Base-by-base conservation (phyloP, 92 coral and sea anemone genomes). In the Epizoanthus ramosus region DNA sequence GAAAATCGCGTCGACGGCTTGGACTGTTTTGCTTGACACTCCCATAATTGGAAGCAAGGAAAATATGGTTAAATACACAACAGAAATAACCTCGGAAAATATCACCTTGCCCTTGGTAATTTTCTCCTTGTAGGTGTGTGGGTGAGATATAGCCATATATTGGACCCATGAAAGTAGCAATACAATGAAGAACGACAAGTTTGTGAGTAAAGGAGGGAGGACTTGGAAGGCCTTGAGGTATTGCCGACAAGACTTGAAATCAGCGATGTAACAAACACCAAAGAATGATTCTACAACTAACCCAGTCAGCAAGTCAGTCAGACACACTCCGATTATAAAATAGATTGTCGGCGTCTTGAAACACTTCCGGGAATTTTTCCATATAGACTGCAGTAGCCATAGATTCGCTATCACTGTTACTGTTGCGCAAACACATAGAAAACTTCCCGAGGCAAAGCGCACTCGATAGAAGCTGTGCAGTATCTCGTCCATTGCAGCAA, bases 71-170 rank as follows among this genome's bases (percentile, higher is more conserved):
- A 71, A 67, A 54, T 85, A 85, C 17, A 63, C 72, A 7, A 80
- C 17, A 5, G 71, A 70, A 43, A 83, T 69, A 33, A 69, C 18
- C 22, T 70, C 80, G 37, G 70, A 68, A 50, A 31, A 33, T 79
- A 74, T 70, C 65, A 85, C 80, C 22, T 72, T 73, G 23, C 18
- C 3, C 53, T 79, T 85, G 23, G 80, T 80, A 23, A 79, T 41
- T 16, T 18, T 50, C 3, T 65, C 52, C 52, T 80, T 85, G 85
- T 85, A 85, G n/a, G 25, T 52, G 39, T 67, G 53, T 50, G 76
- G 89, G 50, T 80, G 73, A 7, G 85, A 59, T 33, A 85, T 71
- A 18, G 89, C 89, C 21, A 85, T 19, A 71, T 77, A 85, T 31
- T 85, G 89, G 57, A 67, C 57, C 85, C 84, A 79, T 4, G 89